A percentile compares a stretch with the other conserved stretches of the same genome.
Evolutionary conservation across 2,113 vertebrate genomes (phyloP).

Genomic region (Phaethon lepturus): DNA sequence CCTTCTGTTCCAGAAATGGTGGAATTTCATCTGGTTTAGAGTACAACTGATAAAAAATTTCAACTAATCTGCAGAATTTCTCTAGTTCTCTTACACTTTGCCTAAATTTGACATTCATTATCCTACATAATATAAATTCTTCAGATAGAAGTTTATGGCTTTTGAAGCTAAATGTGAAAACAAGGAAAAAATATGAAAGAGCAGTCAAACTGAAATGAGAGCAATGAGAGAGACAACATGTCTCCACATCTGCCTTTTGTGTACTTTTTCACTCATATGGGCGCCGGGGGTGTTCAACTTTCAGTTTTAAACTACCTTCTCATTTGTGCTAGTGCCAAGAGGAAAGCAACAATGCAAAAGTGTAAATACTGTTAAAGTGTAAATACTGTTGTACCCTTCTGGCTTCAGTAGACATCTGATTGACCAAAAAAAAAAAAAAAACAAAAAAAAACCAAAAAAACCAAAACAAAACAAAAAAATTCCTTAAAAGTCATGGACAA

Average conservation of each 20-base stretch:
- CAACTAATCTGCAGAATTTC: not conserved
- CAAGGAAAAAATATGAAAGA: slow-evolving; percentile 32
- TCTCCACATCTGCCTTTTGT: slow-evolving; percentile 64
- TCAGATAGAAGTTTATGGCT: not conserved
- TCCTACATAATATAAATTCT: not conserved
- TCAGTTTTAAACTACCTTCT: slow-evolving; percentile 2
- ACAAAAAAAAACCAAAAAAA: not conserved
- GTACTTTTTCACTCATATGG: slow-evolving; percentile 28
- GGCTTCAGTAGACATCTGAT: not conserved
- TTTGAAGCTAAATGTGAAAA: slow-evolving; percentile 51
- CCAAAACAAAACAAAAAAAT: rapidly evolving
- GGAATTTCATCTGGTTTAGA: not conserved
- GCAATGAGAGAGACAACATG: slow-evolving; percentile 44
- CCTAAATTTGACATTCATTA: not conserved
- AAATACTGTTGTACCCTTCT: not conserved
- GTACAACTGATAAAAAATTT: not conserved
- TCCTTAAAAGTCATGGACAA: not conserved
- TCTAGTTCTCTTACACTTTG: not conserved
- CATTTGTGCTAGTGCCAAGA: not conserved
- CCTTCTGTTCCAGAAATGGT: not conserved
- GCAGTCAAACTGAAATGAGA: slow-evolving; percentile 41
- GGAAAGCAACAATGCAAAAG: not conserved
- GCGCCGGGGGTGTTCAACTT: not conserved
- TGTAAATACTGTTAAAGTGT: not conserved
- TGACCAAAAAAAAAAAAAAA: not conserved